Evolutionary conservation across 2,888 invertebrate genomes (phyloP).

Genomic region (Apodemia hepburni): DNA sequence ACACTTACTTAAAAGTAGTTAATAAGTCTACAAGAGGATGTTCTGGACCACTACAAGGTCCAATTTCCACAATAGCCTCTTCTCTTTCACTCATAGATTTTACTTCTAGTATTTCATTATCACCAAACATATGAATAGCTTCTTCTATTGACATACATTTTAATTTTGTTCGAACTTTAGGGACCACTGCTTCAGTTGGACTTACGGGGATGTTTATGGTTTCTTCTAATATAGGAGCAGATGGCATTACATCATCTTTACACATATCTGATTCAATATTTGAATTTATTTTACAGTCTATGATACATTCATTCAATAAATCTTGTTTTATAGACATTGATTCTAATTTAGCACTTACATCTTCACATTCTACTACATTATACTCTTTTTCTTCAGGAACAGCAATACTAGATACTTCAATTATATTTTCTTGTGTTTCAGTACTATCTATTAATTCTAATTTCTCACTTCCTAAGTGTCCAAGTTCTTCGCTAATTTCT

Average conservation of each 20-base stretch:
- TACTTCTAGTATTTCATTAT: conserved; percentile 55
- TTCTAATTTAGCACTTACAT: conserved; percentile 15
- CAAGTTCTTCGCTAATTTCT: background rate
- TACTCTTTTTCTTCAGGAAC: background rate
- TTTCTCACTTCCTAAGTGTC: background rate
- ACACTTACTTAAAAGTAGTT: conserved; percentile 59
- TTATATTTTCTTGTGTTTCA: background rate
- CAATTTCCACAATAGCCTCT: conserved; percentile 57
- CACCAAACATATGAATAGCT: conserved; percentile 54
- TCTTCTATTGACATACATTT: conserved; percentile 56
- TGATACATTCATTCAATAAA: background rate
- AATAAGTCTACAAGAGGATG: conserved; percentile 67
- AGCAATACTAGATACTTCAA: background rate
- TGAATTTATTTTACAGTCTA: background rate
- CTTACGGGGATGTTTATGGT: background rate
- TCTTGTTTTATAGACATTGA: conserved; percentile 21
- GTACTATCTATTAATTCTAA: background rate
- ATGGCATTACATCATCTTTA: conserved; percentile 2
- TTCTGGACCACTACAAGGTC: conserved; percentile 54
- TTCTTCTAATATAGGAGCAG: conserved; percentile 20
- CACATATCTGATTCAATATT: background rate
- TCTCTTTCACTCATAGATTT: conserved; percentile 58
- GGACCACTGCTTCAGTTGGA: conserved; percentile 16
- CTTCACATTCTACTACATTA: background rate
- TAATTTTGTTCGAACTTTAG: conserved; percentile 36